Base-by-base conservation (phyloP, 2,797 vertebrate genomes). In the Falco biarmicus region DNA sequence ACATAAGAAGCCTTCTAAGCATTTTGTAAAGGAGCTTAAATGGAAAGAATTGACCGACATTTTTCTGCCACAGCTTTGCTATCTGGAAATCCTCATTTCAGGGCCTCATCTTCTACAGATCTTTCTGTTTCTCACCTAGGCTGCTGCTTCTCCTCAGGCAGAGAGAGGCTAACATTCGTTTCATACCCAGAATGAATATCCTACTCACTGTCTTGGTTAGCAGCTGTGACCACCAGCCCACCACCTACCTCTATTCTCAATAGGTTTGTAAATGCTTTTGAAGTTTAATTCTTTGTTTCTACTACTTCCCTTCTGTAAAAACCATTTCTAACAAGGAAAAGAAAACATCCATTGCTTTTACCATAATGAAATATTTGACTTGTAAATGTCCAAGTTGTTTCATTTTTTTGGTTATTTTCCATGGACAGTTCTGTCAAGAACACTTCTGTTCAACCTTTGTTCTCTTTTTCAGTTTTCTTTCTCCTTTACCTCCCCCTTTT, bases 401-500 rank as follows among this genome's bases (percentile, higher is more conserved):
- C 28, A 10, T 7, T 3, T 45, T 45, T 41, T 41, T 41, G 10
- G 9, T 34, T 31, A 45, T 51, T 26, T 39, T 34, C 9, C 25
- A 34, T 13, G 5, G 57, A 28, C 14, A 87, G 15, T 48, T 94
- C 79, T 90, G n/a, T 90, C 21, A 79, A 76, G 69, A 85, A 53
- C 11, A 25, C 29, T 80, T 69, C 71, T 70, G 32, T 81, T 84
- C 32, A 88, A 56, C 12, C 15, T 74, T 69, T 70, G 25, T 65
- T 57, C 25, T 20, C 10, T 6, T 6, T 61, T 89, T 50, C 48
- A 47, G 34, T 66, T 90, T 76, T 74, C 50, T 45, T 87, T 75
- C 68, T 91, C n/a, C 28, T 88, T 77, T 88, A 70, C 31, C 28
- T 90, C 39, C 45, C 32, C 60, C 53, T 83, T 93, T 94, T 95